Evolutionary conservation across 2,797 vertebrate genomes (phyloP).

Genomic region (Setipinna tenuifilis): DNA sequence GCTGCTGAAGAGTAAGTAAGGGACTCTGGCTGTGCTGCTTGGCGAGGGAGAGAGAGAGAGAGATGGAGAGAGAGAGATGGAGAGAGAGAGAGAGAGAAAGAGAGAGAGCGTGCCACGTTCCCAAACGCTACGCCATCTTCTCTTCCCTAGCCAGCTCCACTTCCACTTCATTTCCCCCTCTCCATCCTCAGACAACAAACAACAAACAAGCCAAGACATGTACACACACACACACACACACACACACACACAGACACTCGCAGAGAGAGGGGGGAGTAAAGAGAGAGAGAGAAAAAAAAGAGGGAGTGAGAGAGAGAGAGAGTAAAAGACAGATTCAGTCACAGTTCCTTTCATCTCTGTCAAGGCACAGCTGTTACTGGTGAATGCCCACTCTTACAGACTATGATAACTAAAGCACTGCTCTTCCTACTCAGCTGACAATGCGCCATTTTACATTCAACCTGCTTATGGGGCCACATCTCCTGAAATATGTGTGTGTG

Average conservation of each 20-base stretch:
- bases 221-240: background rate
- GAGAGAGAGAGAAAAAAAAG: background rate
- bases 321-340: background rate
- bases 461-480: background rate
- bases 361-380: background rate
- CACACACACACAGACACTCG: background rate
- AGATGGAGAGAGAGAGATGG: too few species aligned
- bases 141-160: background rate
- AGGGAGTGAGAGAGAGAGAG: background rate
- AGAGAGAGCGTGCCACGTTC: background rate
- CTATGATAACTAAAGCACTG: background rate
- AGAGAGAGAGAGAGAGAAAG: too few species aligned
- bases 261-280: background rate
- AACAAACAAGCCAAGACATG: background rate
- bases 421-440: background rate
- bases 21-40: background rate
- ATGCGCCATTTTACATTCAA: background rate
- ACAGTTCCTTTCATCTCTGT: background rate
- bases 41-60: too few species aligned
- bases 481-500: background rate
- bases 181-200: background rate
- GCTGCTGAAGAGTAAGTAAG: background rate
- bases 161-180: background rate
- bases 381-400: background rate
- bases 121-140: slow-evolving; percentile 4